A percentile compares a stretch with the other conserved stretches of the same genome.
phyloP scores from a whole-genome alignment of 2,797 vertebrate species.

The Acanthurus tractus region DNA sequence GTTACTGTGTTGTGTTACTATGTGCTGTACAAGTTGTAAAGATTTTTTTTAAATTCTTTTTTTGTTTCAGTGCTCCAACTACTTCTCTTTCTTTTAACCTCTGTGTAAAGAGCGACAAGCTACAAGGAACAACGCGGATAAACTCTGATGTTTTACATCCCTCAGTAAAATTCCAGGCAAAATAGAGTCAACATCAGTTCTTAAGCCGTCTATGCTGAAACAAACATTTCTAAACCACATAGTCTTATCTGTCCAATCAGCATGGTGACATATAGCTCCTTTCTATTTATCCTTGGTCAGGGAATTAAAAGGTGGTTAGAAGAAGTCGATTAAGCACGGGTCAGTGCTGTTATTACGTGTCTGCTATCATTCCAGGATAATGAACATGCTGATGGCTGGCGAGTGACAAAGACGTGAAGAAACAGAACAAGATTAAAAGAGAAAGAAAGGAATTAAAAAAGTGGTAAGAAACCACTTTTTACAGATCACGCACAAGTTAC shows the following conservation, averaged over 20 bases:
- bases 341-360: constrained; percentile 48
- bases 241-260: constrained; percentile 22
- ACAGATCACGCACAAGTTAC: constrained; percentile 1
- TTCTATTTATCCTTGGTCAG: constrained; percentile 41
- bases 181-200: background rate
- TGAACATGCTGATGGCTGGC: constrained; percentile 67
- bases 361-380: constrained; percentile 63
- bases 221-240: constrained; percentile 3
- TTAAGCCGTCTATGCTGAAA: background rate
- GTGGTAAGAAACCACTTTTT: background rate
- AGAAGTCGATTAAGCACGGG: constrained; percentile 47
- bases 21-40: too few species aligned
- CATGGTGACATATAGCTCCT: background rate
- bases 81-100: background rate
- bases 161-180: too few species aligned
- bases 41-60: too few species aligned
- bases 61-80: background rate
- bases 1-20: too few species aligned
- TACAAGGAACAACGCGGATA: background rate
- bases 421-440: constrained; percentile 5
- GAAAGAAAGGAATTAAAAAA: constrained; percentile 22
- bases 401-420: constrained; percentile 40
- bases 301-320: constrained; percentile 44
- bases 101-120: too few species aligned
- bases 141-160: background rate